A percentile compares a stretch with the other conserved stretches of the same genome.
These are phyloP conservation scores for Pluvianellus socialis DNA, from an alignment of 2,113 vertebrate species.

Conservation along the genomic window DNA sequence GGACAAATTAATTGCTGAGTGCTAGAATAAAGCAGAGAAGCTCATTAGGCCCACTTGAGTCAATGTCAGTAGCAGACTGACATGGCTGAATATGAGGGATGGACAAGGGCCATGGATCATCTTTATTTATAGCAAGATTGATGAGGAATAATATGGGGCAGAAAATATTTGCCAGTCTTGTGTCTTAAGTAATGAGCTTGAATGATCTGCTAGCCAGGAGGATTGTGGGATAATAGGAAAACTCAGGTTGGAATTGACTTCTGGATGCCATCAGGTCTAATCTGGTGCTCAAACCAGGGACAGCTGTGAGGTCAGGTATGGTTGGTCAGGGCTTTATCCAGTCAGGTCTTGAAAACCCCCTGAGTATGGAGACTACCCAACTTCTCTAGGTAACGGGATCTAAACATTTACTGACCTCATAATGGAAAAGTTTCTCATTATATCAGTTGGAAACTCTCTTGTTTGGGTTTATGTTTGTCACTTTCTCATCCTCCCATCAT, in stretches of 20 bases:
- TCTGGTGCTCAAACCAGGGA: background rate
- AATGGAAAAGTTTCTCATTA: background rate
- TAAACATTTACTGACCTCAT: background rate
- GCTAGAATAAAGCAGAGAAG: background rate
- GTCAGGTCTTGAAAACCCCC: background rate
- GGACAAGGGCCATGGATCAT: background rate
- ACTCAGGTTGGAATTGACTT: background rate
- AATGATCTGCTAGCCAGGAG: background rate
- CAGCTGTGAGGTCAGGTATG: background rate
- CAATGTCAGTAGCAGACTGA: background rate
- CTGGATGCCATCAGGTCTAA: background rate
- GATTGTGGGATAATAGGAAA: background rate
- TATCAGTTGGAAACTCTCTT: background rate
- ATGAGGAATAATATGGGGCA: background rate
- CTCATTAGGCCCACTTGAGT: background rate
- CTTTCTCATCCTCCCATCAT: background rate
- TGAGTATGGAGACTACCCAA: background rate
- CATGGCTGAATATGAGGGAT: background rate
- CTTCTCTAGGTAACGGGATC: background rate
- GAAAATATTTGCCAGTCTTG: background rate
- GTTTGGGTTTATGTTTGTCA: background rate
- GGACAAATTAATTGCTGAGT: background rate
- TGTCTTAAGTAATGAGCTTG: background rate
- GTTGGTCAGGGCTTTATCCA: background rate
- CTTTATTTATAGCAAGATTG: background rate